These are phyloP conservation scores for Diplosoma virens DNA, from an alignment of 23 tunicate genomes.

Conservation along the genomic window DNA sequence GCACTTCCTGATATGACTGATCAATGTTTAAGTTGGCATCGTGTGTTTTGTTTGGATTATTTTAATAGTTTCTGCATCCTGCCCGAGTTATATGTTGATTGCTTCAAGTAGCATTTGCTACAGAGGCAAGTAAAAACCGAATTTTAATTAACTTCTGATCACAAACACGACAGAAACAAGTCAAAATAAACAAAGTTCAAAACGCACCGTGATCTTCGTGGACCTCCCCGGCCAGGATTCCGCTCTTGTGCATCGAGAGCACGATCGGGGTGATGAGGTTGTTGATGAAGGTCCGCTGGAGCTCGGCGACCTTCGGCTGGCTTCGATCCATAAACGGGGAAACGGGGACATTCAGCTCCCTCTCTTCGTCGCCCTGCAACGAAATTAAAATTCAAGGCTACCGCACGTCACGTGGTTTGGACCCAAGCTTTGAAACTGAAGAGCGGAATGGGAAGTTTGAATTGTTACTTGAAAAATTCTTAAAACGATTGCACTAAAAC, in stretches of 20 bases:
- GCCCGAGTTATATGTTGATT: too few species aligned
- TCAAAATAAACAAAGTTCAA: too few species aligned
- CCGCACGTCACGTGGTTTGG: not conserved
- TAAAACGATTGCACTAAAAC: too few species aligned
- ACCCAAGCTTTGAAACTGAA: constrained; percentile 80
- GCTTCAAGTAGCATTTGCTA: too few species aligned
- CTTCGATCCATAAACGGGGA: constrained; percentile 91
- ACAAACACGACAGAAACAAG: too few species aligned
- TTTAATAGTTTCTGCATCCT: too few species aligned
- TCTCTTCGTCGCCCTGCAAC: constrained; percentile 87
- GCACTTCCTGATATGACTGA: too few species aligned
- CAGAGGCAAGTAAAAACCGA: too few species aligned
- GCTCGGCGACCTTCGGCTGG: constrained; percentile 78
- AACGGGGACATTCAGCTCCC: constrained; percentile 63
- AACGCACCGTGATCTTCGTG: constrained; percentile 33
- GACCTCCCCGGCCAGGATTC: constrained; percentile 68
- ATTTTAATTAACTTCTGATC: too few species aligned
- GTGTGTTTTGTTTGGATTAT: too few species aligned
- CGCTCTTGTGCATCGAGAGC: constrained; percentile 70
- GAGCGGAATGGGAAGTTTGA: constrained; percentile 26
- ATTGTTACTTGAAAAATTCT: too few species aligned
- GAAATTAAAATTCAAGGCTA: not conserved
- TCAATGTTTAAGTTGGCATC: too few species aligned
- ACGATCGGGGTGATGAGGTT: constrained; percentile 85
- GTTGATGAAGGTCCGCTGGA: constrained; percentile 85